phyloP scores from a whole-genome alignment of 2,113 vertebrate species.

The Saccopteryx bilineata region DNA sequence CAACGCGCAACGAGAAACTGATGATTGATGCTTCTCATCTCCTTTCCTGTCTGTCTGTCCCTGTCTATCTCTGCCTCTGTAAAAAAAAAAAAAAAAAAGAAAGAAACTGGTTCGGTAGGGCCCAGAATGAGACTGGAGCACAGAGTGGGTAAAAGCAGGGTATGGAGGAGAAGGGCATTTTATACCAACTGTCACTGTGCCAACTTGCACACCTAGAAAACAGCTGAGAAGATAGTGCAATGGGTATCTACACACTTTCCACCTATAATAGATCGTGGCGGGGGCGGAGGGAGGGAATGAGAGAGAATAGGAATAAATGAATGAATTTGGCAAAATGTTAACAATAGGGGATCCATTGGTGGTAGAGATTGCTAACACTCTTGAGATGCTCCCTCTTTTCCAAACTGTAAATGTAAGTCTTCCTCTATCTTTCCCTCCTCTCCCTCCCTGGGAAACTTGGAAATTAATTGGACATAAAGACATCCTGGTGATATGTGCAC shows the following conservation, averaged over 20 bases:
- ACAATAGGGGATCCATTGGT: not conserved
- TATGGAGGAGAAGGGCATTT: not conserved
- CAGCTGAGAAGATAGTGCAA: not conserved
- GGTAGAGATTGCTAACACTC: not conserved
- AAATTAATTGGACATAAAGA: conserved; percentile 27
- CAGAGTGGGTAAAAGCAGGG: not conserved
- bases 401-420: not conserved
- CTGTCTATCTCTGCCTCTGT: too few relatives aligned
- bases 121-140: not conserved
- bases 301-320: not conserved
- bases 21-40: too few relatives aligned
- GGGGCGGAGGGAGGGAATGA: not conserved
- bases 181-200: not conserved
- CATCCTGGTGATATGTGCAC: not conserved
- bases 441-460: not conserved
- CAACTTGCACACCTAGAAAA: not conserved
- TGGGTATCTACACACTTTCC: not conserved
- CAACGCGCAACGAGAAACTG: too few relatives aligned
- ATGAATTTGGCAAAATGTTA: not conserved
- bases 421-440: not conserved
- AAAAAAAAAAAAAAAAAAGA: too few relatives aligned
- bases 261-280: not conserved
- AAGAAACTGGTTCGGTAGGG: not conserved
- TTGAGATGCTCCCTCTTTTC: not conserved
- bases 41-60: too few relatives aligned